phyloP scores from a whole-genome alignment of 2,113 vertebrate genomes.

The Gavia stellata region DNA sequence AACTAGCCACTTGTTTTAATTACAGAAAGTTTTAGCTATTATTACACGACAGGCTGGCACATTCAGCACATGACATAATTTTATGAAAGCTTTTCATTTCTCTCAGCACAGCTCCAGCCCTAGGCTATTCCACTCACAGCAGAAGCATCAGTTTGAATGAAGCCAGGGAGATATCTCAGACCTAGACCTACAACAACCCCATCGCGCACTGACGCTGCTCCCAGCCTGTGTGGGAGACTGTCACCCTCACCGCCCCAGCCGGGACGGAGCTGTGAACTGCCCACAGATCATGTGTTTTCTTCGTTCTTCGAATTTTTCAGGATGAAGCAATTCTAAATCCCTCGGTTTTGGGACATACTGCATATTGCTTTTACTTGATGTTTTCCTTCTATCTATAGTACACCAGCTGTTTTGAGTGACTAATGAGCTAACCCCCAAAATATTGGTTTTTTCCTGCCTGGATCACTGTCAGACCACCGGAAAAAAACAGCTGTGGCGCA shows the following conservation, averaged over 20 bases:
- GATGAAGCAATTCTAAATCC: background rate
- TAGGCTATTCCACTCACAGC: constrained; percentile 23
- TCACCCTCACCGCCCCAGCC: background rate
- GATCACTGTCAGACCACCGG: background rate
- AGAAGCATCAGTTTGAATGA: background rate
- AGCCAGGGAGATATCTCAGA: background rate
- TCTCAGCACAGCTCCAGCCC: constrained; percentile 44
- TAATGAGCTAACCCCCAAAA: background rate
- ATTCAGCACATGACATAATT: constrained; percentile 55
- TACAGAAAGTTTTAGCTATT: constrained; percentile 64
- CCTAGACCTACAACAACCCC: background rate
- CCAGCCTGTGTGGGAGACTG: background rate
- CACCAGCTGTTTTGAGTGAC: background rate
- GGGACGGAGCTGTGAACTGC: background rate
- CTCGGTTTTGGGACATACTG: background rate
- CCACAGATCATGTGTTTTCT: background rate
- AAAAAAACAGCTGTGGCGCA: background rate
- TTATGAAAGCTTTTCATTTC: constrained; percentile 39
- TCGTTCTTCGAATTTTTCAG: background rate
- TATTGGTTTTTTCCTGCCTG: background rate
- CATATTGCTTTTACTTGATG: background rate
- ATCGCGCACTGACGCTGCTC: background rate
- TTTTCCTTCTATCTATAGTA: background rate
- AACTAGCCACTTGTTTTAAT: constrained; percentile 66
- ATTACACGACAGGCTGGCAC: constrained; percentile 39